These are phyloP conservation scores for Cladopsammia gracilis DNA, from an alignment of 64 coral and sea anemone genomes.

Conservation along the genomic window DNA sequence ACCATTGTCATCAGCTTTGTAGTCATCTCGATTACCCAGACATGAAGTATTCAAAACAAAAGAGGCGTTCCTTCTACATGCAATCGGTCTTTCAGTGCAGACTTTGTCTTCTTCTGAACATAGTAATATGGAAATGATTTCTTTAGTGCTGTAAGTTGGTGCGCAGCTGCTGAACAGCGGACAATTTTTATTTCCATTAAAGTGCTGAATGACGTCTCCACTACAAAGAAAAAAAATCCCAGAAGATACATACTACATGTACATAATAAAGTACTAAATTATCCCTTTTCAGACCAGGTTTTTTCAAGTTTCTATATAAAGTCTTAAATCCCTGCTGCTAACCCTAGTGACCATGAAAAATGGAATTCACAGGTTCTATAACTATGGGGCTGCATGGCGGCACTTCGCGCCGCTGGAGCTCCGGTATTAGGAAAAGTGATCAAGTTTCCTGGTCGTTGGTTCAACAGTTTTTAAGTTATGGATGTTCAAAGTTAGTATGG, in stretches of 20 bases:
- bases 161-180: background rate
- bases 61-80: background rate
- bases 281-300: conserved; percentile 13
- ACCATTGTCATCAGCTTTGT: conserved; percentile 4
- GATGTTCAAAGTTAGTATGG: background rate
- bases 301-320: conserved; percentile 19
- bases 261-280: conserved; percentile 3
- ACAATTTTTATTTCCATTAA: conserved; percentile 5
- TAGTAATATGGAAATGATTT: background rate
- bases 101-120: conserved; percentile 14
- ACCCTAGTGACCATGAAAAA: conserved; percentile 9
- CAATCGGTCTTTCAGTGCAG: conserved; percentile 5
- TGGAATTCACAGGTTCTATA: background rate
- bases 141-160: conserved; percentile 11
- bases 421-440: conserved; percentile 1
- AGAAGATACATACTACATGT: conserved; percentile 15
- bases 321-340: background rate
- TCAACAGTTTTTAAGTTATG: background rate
- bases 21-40: conserved; percentile 5
- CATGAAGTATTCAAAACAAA: conserved; percentile 1
- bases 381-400: background rate
- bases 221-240: background rate
- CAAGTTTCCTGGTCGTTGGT: background rate
- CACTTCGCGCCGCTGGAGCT: background rate
- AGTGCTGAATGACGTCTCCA: background rate